Percentiles rank a stretch among this genome's conserved stretches.
phyloP scores from a whole-genome alignment of 2,888 invertebrate genomes.

The Patella caerulea region DNA sequence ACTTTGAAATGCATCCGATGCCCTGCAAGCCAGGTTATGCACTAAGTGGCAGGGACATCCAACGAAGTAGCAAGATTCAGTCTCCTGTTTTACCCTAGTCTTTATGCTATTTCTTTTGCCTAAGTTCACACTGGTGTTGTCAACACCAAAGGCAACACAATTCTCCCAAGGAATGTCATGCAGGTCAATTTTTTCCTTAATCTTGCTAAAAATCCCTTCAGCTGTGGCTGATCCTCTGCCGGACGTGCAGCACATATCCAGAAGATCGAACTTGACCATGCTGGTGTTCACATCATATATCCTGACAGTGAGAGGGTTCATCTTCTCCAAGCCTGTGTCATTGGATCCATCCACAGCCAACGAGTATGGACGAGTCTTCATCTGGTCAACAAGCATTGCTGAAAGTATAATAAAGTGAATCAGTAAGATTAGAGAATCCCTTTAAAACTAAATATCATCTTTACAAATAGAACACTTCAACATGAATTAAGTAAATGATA shows the following conservation, averaged over 20 bases:
- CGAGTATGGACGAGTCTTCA: conserved; percentile 26
- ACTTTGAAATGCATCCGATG: not conserved
- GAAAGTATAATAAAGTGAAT: not conserved
- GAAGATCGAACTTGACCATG: conserved; percentile 15
- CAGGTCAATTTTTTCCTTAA: conserved; percentile 6
- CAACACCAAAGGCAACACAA: conserved; percentile 24
- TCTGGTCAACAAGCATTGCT: conserved; percentile 15
- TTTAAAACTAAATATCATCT: no score
- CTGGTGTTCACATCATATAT: conserved; percentile 28
- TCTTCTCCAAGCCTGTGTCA: conserved; percentile 28
- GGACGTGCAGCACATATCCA: conserved; percentile 21
- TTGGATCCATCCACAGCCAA: conserved; percentile 24
- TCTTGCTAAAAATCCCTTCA: not conserved
- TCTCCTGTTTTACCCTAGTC: conserved; percentile 9
- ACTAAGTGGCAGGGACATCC: conserved; percentile 29
- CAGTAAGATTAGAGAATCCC: no score
- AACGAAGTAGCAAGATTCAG: conserved; percentile 2
- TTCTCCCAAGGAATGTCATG: conserved; percentile 20
- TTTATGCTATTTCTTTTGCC: conserved; percentile 20
- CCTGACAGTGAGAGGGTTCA: conserved; percentile 32
- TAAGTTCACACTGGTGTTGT: conserved; percentile 21
- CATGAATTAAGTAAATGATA: no score
- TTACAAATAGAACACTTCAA: no score
- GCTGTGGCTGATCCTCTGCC: conserved; percentile 1
- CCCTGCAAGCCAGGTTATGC: conserved; percentile 17